Conservation (phyloP, 2,113 vertebrate species). For the Mystacornis crossleyi region DNA sequence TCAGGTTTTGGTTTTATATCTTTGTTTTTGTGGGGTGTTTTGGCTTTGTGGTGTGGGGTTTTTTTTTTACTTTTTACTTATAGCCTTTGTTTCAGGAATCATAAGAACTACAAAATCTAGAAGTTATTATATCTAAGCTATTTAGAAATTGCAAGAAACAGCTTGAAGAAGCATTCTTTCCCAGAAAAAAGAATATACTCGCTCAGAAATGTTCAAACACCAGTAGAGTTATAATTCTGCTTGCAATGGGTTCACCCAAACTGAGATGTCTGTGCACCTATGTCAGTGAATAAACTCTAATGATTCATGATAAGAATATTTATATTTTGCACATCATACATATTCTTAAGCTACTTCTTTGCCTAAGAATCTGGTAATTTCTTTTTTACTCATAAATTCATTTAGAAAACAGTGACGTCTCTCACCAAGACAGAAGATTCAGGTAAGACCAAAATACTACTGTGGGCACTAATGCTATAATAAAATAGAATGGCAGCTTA, state of each 20-base stretch:
- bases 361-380: background rate
- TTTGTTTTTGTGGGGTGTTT: background rate
- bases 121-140: background rate
- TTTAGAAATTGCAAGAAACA: background rate
- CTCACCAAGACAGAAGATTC: background rate
- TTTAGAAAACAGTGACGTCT: background rate
- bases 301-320: background rate
- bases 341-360: background rate
- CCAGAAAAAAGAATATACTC: background rate
- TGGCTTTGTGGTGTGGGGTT: background rate
- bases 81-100: background rate
- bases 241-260: background rate
- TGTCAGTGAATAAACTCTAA: background rate
- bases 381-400: background rate
- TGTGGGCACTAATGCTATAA: background rate
- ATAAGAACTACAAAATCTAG: background rate
- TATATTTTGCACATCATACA: background rate
- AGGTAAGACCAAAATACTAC: background rate
- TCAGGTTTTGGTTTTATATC: accelerated
- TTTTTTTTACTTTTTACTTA: background rate
- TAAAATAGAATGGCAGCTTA: background rate
- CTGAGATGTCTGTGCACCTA: background rate
- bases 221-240: background rate
- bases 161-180: background rate
- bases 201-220: background rate